phyloP scores from a whole-genome alignment of 2,113 vertebrate genomes.

The Zapus hudsonius region DNA sequence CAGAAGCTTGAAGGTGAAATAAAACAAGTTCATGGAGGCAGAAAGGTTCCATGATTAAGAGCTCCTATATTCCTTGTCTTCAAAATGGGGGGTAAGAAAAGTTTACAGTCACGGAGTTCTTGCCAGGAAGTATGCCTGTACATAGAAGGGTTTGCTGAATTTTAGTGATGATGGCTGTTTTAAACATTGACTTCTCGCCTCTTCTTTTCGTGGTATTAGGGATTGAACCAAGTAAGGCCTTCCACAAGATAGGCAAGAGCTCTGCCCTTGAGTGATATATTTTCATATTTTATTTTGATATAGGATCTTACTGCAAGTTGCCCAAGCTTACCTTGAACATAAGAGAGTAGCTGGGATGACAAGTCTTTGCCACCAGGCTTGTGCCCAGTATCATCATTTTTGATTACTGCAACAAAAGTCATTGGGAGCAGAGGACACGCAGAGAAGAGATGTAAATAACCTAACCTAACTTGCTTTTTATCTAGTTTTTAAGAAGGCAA shows the following conservation, averaged over 20 bases:
- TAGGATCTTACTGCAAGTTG: not conserved
- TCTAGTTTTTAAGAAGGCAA: too few relatives aligned
- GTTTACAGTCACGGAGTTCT: not conserved
- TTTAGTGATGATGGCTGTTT: not conserved
- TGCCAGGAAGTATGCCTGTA: not conserved
- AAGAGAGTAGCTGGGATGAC: not conserved
- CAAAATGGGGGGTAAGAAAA: not conserved
- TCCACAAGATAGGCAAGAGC: not conserved
- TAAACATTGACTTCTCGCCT: not conserved
- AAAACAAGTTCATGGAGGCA: not conserved
- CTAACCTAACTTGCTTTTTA: not conserved
- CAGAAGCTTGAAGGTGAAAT: not conserved
- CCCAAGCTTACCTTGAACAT: not conserved
- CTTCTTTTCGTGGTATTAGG: not conserved
- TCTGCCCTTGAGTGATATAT: not conserved
- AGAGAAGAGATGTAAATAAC: not conserved
- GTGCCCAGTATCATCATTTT: not conserved
- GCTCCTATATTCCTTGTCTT: not conserved
- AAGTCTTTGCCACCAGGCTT: not conserved
- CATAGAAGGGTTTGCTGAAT: not conserved
- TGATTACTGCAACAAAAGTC: not conserved
- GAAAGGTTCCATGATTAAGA: rapidly evolving
- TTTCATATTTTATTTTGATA: not conserved
- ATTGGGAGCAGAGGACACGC: not conserved
- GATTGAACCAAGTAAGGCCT: not conserved